Evolutionary conservation across 2,888 invertebrate genomes (phyloP).

Genomic region (Cerceris rybyensis): DNA sequence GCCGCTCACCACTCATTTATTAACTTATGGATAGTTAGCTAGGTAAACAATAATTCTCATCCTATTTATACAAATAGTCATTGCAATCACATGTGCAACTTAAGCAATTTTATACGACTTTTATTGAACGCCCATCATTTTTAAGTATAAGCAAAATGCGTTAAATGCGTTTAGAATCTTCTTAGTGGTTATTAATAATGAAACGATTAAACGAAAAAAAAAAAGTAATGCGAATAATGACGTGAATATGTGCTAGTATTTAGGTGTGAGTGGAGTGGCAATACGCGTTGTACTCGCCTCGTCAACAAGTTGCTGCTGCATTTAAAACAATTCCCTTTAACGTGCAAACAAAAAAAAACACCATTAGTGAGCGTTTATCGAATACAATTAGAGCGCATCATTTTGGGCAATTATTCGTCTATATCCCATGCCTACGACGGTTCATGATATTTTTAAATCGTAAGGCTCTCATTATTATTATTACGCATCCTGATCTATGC

Average conservation of each 20-base stretch:
- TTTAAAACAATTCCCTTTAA: constrained; percentile 44
- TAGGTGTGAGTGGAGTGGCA: constrained; percentile 55
- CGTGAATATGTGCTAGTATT: constrained; percentile 32
- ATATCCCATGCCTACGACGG: constrained; percentile 32
- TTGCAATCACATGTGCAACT: constrained; percentile 75
- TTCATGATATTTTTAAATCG: constrained; percentile 33
- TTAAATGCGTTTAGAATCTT: constrained; percentile 63
- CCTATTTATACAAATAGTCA: constrained; percentile 72
- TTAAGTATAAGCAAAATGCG: constrained; percentile 62
- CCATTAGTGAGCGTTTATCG: constrained; percentile 36
- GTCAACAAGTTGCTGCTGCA: constrained; percentile 56
- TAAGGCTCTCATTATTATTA: constrained; percentile 37
- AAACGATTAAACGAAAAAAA: constrained; percentile 33
- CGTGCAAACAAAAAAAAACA: constrained; percentile 12
- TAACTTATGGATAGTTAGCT: constrained; percentile 65
- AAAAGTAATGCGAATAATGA: constrained; percentile 27
- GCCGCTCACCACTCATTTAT: constrained; percentile 70
- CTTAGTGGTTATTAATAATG: constrained; percentile 37
- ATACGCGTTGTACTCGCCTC: constrained; percentile 35
- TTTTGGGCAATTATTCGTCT: constrained; percentile 36
- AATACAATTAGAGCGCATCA: constrained; percentile 44
- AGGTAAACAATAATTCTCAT: constrained; percentile 67
- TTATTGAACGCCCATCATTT: constrained; percentile 74
- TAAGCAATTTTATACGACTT: constrained; percentile 79
- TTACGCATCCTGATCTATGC: constrained; percentile 56